Conservation (phyloP, 2,888 invertebrate genomes). For the Pseudococcus longispinus region DNA sequence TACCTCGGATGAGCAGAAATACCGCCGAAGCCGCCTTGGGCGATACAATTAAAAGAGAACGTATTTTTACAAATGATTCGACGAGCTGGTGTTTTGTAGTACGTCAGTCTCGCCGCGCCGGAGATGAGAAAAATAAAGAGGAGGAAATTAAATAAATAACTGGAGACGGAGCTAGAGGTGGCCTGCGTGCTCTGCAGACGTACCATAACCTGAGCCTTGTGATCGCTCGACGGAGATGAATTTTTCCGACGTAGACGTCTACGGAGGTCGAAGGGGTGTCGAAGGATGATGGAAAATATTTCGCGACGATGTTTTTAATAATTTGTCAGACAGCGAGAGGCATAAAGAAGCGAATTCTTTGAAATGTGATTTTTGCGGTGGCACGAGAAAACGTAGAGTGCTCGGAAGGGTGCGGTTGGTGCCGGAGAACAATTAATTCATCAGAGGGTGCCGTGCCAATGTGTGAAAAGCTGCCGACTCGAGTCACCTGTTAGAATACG, state of each 20-base stretch:
- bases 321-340: background rate
- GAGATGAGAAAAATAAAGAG: slow-evolving; percentile 9
- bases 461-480: background rate
- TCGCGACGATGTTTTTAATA: background rate
- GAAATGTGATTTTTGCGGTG: too few relatives aligned
- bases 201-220: background rate
- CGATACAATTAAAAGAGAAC: background rate
- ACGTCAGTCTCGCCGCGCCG: background rate
- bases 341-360: background rate
- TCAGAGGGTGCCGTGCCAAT: background rate
- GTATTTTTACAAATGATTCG: background rate
- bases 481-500: background rate
- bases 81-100: background rate
- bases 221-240: background rate
- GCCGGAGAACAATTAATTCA: too few relatives aligned
- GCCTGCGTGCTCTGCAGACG: background rate
- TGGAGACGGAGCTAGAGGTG: background rate
- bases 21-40: background rate
- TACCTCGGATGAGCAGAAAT: background rate
- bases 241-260: background rate
- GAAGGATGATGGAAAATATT: background rate
- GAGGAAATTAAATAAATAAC: slow-evolving; percentile 4
- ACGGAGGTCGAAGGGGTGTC: background rate
- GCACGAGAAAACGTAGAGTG: background rate
- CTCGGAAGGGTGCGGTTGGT: background rate